Conservation (phyloP, 1,140 invertebrate species). For the Periplaneta americana region DNA sequence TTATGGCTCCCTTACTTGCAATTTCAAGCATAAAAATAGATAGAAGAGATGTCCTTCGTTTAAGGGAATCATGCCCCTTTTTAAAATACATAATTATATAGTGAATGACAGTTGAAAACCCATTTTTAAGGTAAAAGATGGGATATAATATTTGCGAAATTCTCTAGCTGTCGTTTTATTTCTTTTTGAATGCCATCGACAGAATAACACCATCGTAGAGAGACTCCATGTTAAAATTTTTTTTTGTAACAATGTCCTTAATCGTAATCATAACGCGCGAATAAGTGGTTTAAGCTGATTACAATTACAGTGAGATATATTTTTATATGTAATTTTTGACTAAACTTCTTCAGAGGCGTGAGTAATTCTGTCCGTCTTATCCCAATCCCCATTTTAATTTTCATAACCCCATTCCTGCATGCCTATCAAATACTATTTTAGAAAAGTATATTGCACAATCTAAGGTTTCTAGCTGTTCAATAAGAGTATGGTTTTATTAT, state of each 20-base stretch:
- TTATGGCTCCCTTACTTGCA: neutral
- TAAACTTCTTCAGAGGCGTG: slow-evolving; percentile 14
- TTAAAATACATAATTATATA: neutral
- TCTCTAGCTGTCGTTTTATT: slow-evolving; percentile 12
- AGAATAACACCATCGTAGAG: neutral
- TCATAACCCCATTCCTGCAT: neutral
- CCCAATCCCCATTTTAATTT: neutral
- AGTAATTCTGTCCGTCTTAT: neutral
- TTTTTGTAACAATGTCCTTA: neutral
- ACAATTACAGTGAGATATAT: slow-evolving; percentile 16
- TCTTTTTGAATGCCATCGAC: neutral
- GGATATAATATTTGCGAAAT: neutral
- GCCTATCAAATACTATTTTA: neutral
- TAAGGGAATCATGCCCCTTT: neutral
- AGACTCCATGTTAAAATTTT: slow-evolving; percentile 1
- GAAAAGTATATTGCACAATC: neutral
- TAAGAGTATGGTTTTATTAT: no score
- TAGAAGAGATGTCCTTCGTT: neutral
- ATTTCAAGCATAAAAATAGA: neutral
- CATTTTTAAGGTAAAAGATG: neutral
- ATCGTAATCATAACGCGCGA: no score
- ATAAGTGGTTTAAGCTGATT: slow-evolving; percentile 18
- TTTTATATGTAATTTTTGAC: slow-evolving; percentile 20
- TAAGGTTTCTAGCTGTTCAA: no score
- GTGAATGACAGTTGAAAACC: neutral